Evolutionary conservation across 2,888 invertebrate species (phyloP).

Genomic region (Heliconius cydno): DNA sequence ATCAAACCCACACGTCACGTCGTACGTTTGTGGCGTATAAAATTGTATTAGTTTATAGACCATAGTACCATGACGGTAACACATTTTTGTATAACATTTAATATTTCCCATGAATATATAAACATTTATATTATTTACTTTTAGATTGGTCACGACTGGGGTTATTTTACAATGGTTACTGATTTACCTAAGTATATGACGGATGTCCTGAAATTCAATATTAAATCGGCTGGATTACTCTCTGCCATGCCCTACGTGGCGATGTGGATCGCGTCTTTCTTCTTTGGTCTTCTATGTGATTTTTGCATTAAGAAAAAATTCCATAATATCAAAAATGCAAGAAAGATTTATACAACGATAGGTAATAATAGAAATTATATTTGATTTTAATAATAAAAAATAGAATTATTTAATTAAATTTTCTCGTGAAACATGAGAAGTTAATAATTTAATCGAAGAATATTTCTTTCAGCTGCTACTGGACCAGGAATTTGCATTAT

Average conservation of each 20-base stretch:
- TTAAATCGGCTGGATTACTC: constrained; percentile 85
- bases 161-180: constrained; percentile 88
- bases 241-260: constrained; percentile 86
- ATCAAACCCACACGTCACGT: not conserved
- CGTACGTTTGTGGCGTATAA: not conserved
- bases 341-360: constrained; percentile 87
- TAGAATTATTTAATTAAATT: not conserved
- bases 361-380: constrained; percentile 73
- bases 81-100: no score
- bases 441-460: no score
- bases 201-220: constrained; percentile 86
- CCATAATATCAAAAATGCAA: constrained; percentile 82
- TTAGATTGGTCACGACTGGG: constrained; percentile 87
- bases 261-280: constrained; percentile 86
- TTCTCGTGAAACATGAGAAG: not conserved
- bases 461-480: constrained; percentile 81
- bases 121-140: constrained; percentile 5
- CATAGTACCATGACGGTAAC: no score
- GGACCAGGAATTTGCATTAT: constrained; percentile 87
- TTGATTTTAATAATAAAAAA: not conserved
- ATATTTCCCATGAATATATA: not conserved
- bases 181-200: constrained; percentile 88
- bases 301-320: constrained; percentile 85
- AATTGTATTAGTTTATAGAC: no score
- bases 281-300: constrained; percentile 87